Conservation (phyloP, 2,888 invertebrate genomes). For the Sminthurinus aureus region DNA sequence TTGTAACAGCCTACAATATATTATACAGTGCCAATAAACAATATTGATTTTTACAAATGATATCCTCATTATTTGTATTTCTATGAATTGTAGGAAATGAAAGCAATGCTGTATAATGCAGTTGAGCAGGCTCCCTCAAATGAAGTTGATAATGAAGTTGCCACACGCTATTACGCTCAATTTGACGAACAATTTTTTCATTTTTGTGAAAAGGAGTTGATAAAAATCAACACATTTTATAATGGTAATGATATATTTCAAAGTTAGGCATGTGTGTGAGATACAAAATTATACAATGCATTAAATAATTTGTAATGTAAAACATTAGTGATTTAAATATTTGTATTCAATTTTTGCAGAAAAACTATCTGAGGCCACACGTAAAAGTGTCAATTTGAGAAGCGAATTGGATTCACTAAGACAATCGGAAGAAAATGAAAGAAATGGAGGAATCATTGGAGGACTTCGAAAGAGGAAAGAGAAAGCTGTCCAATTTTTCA, state of each 20-base stretch:
- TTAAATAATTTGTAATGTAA: no score
- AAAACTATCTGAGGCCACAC: conserved; percentile 95
- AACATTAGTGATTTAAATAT: no score
- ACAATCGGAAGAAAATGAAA: conserved; percentile 59
- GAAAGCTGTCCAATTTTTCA: conserved; percentile 62
- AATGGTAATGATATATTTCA: conserved; percentile 33
- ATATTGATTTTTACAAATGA: no score
- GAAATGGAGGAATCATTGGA: conserved; percentile 59
- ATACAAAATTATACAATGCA: background rate
- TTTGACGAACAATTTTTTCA: conserved; percentile 66
- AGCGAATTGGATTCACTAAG: conserved; percentile 77
- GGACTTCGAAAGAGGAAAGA: conserved; percentile 60
- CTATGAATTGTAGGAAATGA: no score
- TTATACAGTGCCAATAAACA: no score
- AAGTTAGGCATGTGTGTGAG: background rate
- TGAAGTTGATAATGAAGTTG: background rate
- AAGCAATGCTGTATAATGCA: no score
- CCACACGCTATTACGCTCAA: background rate
- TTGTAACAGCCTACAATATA: no score
- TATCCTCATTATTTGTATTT: no score
- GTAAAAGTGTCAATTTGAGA: conserved; percentile 89
- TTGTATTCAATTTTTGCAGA: conserved; percentile 68
- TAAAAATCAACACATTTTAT: conserved; percentile 66
- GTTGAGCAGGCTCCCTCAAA: no score
- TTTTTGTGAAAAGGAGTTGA: conserved; percentile 65